phyloP scores from a whole-genome alignment of 1,140 invertebrate genomes.

The Sitobion miscanthi region DNA sequence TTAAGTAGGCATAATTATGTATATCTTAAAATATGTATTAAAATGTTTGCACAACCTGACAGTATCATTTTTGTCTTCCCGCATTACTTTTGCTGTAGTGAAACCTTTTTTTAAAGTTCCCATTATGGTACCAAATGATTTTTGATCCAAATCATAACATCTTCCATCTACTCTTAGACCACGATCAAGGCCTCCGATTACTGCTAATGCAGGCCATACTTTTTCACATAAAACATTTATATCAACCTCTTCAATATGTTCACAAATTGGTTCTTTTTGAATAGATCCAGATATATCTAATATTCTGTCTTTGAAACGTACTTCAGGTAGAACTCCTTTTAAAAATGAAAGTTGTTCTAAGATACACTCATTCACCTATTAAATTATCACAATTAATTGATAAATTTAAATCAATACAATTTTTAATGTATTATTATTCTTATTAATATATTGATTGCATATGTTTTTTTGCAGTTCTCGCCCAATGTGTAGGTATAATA shows the following conservation, averaged over 20 bases:
- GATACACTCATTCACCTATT: conserved; percentile 66
- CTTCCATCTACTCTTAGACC: conserved; percentile 71
- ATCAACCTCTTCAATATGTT: conserved; percentile 41
- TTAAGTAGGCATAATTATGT: not conserved
- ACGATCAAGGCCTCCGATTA: conserved; percentile 71
- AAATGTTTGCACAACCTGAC: conserved; percentile 60
- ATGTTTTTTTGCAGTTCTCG: too few species aligned
- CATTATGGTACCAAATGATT: conserved; percentile 67
- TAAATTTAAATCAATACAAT: not conserved
- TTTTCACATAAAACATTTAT: conserved; percentile 59
- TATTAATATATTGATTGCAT: too few species aligned
- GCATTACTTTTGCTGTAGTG: conserved; percentile 70
- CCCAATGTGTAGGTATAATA: too few species aligned
- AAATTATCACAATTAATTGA: conserved; percentile 43
- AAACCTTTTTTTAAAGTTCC: conserved; percentile 69
- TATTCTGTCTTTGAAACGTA: conserved; percentile 56
- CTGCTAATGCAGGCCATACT: conserved; percentile 71
- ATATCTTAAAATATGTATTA: conserved; percentile 31
- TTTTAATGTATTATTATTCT: not conserved
- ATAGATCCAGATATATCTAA: not conserved
- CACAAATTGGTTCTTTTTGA: conserved; percentile 48
- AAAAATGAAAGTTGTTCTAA: conserved; percentile 65
- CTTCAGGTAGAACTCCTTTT: conserved; percentile 63
- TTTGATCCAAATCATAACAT: conserved; percentile 67
- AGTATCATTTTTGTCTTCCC: conserved; percentile 68